A percentile compares a stretch with the other conserved stretches of the same genome.
Conservation (phyloP, 1,140 invertebrate genomes). For the Oreohelix idahoensis region DNA sequence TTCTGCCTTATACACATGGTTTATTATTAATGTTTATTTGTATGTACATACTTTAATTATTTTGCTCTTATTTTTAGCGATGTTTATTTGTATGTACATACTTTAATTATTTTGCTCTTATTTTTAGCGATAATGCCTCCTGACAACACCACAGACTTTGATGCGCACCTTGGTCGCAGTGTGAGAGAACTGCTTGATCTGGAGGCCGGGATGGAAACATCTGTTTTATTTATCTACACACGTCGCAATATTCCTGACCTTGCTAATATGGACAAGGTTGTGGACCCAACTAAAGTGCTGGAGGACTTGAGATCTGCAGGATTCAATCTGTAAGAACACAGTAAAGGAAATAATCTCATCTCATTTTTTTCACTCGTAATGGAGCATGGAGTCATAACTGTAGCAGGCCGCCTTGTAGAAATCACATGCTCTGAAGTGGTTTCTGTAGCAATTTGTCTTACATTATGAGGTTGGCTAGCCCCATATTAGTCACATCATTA, state of each 20-base stretch:
- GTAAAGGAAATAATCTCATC: too few species aligned
- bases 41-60: too few species aligned
- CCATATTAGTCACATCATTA: too few species aligned
- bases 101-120: constrained; percentile 10
- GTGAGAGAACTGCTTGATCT: constrained; percentile 64
- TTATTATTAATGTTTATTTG: too few species aligned
- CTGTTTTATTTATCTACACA: constrained; percentile 60
- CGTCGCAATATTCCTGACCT: constrained; percentile 57
- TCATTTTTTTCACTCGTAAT: too few species aligned
- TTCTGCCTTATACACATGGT: too few species aligned
- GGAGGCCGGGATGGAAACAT: constrained; percentile 54
- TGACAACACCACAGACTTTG: constrained; percentile 63
- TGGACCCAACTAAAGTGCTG: constrained; percentile 56
- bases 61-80: constrained; percentile 20
- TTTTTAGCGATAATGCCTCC: constrained; percentile 67
- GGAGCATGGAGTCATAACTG: too few species aligned
- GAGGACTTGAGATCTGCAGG: constrained; percentile 55
- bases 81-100: too few species aligned
- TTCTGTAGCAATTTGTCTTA: too few species aligned
- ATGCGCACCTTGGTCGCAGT: constrained; percentile 63
- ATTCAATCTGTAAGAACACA: constrained; percentile 57
- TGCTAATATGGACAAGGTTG: constrained; percentile 49
- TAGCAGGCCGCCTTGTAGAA: too few species aligned
- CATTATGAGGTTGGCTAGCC: too few species aligned
- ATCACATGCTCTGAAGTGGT: too few species aligned